phyloP scores from a whole-genome alignment of 2,888 invertebrate species.

The Clepsis dumicolana region DNA sequence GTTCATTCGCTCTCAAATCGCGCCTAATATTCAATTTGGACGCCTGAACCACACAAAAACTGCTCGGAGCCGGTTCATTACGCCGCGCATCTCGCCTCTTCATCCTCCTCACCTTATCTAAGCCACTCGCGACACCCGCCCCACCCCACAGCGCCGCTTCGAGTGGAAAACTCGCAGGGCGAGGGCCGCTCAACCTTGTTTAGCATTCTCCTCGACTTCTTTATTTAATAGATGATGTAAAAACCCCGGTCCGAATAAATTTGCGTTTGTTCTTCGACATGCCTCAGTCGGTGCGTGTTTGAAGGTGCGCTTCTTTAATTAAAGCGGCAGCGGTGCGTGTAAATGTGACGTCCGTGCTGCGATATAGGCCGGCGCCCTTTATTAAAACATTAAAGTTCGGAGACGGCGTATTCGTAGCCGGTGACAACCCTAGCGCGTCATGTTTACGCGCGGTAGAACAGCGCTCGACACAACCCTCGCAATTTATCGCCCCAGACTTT shows the following conservation, averaged over 20 bases:
- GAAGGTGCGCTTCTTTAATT: conserved; percentile 78
- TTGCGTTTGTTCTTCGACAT: conserved; percentile 81
- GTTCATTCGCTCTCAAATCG: conserved; percentile 84
- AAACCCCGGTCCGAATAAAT: conserved; percentile 82
- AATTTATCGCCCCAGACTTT: conserved; percentile 84
- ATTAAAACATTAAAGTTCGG: conserved; percentile 73
- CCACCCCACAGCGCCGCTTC: conserved; percentile 73
- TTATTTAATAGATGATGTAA: conserved; percentile 85
- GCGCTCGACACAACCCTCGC: conserved; percentile 76
- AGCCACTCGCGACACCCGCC: conserved; percentile 71
- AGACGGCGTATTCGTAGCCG: conserved; percentile 51
- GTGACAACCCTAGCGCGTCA: conserved; percentile 71
- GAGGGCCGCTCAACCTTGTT: conserved; percentile 85
- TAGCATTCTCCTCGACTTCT: conserved; percentile 85
- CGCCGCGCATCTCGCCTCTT: conserved; percentile 84
- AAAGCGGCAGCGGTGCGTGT: conserved; percentile 71
- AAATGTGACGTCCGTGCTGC: conserved; percentile 72
- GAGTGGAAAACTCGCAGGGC: conserved; percentile 84
- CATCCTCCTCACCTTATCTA: conserved; percentile 86
- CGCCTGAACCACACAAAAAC: conserved; percentile 84
- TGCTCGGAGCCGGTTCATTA: conserved; percentile 84
- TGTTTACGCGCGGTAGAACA: conserved; percentile 78
- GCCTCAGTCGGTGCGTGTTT: conserved; percentile 70
- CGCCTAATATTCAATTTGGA: conserved; percentile 86
- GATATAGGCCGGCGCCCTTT: conserved; percentile 69